These are phyloP conservation scores for Nannoperca obscura DNA, from an alignment of 2,797 vertebrate species.

Conservation along the genomic window DNA sequence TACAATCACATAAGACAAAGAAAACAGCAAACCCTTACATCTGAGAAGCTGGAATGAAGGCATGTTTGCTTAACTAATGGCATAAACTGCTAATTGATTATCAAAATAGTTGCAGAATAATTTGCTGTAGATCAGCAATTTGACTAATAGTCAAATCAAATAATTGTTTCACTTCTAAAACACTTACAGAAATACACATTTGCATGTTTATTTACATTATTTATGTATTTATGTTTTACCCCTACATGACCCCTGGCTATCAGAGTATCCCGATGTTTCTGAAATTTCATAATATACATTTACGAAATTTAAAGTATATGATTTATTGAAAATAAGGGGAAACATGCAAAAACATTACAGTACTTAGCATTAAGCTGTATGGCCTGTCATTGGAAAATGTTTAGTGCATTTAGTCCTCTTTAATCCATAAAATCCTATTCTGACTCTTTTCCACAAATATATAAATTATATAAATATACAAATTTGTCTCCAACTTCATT, in stretches of 20 bases:
- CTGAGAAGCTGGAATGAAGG: background rate
- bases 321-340: background rate
- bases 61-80: background rate
- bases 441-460: background rate
- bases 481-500: background rate
- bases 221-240: background rate
- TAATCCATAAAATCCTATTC: background rate
- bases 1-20: background rate
- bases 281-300: background rate
- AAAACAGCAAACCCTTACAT: background rate
- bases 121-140: background rate
- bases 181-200: background rate
- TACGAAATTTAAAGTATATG: background rate
- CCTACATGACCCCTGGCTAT: background rate
- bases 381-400: background rate
- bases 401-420: background rate
- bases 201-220: background rate
- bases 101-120: background rate
- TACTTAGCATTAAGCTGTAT: background rate
- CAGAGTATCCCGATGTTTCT: background rate
- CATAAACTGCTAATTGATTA: background rate
- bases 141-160: background rate
- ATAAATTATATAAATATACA: background rate
- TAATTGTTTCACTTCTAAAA: background rate
- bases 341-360: background rate